Percentiles rank a stretch among this genome's conserved stretches.
phyloP scores from a whole-genome alignment of 2,888 invertebrate species.

The Melinaea menophilus region DNA sequence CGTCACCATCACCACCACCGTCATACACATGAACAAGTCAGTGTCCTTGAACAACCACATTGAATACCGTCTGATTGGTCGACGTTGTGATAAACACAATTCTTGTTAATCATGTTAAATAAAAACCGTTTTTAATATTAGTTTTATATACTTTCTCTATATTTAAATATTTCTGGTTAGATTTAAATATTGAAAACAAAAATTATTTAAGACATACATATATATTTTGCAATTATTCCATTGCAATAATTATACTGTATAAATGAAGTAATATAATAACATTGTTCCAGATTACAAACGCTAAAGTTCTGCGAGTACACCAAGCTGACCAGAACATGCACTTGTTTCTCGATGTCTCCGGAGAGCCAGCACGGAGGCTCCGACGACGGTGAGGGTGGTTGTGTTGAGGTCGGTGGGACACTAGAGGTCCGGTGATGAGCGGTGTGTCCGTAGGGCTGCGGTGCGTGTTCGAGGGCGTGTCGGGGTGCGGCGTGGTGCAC shows the following conservation, averaged over 20 bases:
- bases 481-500: conserved; percentile 93
- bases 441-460: conserved; percentile 75
- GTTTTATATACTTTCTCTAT: no score
- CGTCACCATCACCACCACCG: conserved; percentile 93
- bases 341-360: conserved; percentile 85
- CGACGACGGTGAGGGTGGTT: conserved; percentile 69
- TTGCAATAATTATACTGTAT: no score
- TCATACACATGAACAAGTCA: conserved; percentile 90
- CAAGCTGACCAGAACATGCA: conserved; percentile 86
- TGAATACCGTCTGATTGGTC: no score
- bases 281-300: conserved; percentile 83
- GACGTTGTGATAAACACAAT: no score
- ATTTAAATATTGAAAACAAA: neutral
- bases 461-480: conserved; percentile 91
- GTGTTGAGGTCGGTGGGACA: neutral
- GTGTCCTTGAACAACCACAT: conserved; percentile 30
- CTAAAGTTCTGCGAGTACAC: conserved; percentile 92
- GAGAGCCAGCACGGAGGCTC: conserved; percentile 79
- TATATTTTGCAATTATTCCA: neutral
- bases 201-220: neutral
- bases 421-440: neutral
- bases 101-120: no score
- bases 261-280: no score
- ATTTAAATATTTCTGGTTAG: no score
- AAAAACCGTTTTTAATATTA: no score